These are phyloP conservation scores for Pegoplata infirma DNA, from an alignment of 2,888 invertebrate genomes.

Conservation along the genomic window DNA sequence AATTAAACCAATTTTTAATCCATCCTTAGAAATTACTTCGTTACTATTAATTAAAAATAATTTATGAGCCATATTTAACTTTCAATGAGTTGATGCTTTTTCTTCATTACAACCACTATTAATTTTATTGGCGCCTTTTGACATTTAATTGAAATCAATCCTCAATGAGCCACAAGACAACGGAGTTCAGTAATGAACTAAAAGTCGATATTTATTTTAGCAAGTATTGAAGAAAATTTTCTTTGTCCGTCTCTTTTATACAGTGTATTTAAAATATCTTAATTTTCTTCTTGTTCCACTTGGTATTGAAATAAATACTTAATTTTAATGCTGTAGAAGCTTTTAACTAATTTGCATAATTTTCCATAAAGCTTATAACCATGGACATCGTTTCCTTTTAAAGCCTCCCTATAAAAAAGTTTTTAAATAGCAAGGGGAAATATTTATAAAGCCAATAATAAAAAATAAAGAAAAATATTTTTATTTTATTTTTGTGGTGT, in stretches of 20 bases:
- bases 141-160: constrained; percentile 58
- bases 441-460: background rate
- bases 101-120: constrained; percentile 30
- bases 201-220: background rate
- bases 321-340: constrained; percentile 73
- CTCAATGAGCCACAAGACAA: constrained; percentile 21
- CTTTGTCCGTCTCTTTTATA: background rate
- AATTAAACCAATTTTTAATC: no score
- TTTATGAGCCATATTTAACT: constrained; percentile 25
- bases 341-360: constrained; percentile 76
- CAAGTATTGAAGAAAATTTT: background rate
- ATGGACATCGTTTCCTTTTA: background rate
- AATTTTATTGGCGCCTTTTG: constrained; percentile 45
- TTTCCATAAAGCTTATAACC: constrained; percentile 66
- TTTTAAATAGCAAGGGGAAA: background rate
- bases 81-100: background rate
- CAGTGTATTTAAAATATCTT: background rate
- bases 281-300: constrained; percentile 61
- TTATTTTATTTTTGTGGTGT: no score
- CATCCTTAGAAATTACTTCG: no score
- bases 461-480: no score
- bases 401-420: background rate
- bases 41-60: no score
- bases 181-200: background rate
- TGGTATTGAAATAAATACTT: constrained; percentile 65